Evolutionary conservation across 2,113 vertebrate genomes (phyloP).

Genomic region (Datnioides undecimradiatus): DNA sequence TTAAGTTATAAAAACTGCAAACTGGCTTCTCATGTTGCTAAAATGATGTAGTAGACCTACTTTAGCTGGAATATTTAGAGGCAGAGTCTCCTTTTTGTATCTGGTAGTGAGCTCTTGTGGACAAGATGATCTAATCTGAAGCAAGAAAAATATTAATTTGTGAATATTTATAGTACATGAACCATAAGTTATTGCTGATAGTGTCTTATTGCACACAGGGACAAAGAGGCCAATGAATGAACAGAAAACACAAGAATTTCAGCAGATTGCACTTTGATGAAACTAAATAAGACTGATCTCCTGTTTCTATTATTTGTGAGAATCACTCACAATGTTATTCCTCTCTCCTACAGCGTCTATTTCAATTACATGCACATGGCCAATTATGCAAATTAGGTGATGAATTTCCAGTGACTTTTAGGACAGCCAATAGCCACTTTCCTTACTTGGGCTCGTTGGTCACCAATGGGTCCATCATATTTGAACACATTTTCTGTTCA

Average conservation of each 20-base stretch:
- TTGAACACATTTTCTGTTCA: too few relatives aligned
- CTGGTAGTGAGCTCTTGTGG: background rate
- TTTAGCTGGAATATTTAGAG: background rate
- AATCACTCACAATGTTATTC: too few relatives aligned
- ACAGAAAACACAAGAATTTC: background rate
- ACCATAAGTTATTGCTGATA: background rate
- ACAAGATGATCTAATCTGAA: conserved; percentile 22
- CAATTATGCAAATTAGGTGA: too few relatives aligned
- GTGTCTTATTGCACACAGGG: background rate
- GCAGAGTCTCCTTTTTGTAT: conserved; percentile 1
- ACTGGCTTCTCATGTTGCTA: background rate
- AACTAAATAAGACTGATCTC: conserved; percentile 4
- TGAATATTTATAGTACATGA: background rate
- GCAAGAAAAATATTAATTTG: background rate
- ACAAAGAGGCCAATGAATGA: background rate
- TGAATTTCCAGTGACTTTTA: too few relatives aligned
- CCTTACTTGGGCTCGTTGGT: too few relatives aligned
- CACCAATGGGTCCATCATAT: too few relatives aligned
- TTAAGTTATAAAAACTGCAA: background rate
- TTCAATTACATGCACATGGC: too few relatives aligned
- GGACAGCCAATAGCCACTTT: too few relatives aligned
- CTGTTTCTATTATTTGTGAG: conserved; percentile 7
- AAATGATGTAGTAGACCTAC: background rate
- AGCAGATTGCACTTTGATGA: background rate
- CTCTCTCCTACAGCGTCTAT: too few relatives aligned